Percentiles rank a stretch among this genome's conserved stretches.
phyloP scores from a whole-genome alignment of 2,113 vertebrate species.

The Indicator maculatus region DNA sequence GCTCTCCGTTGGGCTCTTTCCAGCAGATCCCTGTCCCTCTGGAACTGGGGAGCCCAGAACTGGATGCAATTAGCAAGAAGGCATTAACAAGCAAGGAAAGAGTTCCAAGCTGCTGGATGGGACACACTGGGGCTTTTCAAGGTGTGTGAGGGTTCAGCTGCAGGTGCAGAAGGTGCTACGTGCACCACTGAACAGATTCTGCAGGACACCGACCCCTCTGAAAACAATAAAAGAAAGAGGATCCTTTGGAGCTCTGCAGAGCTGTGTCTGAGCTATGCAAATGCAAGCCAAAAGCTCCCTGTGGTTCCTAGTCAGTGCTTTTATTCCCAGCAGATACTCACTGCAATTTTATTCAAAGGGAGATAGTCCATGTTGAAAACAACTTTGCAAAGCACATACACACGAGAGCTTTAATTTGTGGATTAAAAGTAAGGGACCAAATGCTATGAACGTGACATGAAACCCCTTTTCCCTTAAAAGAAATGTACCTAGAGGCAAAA shows the following conservation, averaged over 20 bases:
- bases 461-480: constrained; percentile 45
- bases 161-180: background rate
- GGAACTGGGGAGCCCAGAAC: too few relatives aligned
- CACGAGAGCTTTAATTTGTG: background rate
- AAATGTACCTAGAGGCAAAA: constrained; percentile 9
- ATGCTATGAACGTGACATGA: background rate
- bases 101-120: background rate
- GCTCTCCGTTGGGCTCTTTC: too few relatives aligned
- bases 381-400: constrained; percentile 16
- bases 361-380: background rate
- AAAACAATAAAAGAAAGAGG: background rate
- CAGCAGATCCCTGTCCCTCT: too few relatives aligned
- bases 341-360: background rate
- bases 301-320: background rate
- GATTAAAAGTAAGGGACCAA: constrained; percentile 8
- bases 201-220: fast-evolving
- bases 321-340: background rate
- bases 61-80: background rate
- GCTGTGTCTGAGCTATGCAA: background rate
- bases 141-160: background rate
- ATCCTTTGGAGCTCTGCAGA: background rate
- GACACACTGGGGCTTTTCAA: background rate
- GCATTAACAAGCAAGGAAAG: background rate
- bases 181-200: background rate
- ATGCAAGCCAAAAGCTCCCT: background rate